These are phyloP conservation scores for Coptodon bakossiorum DNA, from an alignment of 2,113 vertebrate species.

Conservation along the genomic window DNA sequence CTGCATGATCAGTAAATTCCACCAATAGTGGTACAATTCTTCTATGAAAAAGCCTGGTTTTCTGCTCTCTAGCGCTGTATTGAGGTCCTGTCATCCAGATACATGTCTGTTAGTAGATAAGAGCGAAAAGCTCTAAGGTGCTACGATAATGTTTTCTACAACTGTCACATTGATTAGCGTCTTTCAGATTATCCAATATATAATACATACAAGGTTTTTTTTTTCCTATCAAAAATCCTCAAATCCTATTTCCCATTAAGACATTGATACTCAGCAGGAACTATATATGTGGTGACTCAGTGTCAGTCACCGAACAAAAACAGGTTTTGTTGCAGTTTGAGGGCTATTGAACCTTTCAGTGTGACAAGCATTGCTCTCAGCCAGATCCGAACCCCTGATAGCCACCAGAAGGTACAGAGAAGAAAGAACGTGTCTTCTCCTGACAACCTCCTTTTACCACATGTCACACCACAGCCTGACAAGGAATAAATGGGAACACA, in stretches of 20 bases:
- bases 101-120: neutral
- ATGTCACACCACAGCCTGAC: constrained; percentile 37
- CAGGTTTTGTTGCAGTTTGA: constrained; percentile 15
- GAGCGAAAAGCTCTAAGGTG: neutral
- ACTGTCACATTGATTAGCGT: neutral
- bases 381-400: constrained; percentile 52
- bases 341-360: constrained; percentile 37
- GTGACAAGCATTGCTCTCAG: constrained; percentile 14
- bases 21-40: neutral
- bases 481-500: constrained; percentile 54
- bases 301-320: constrained; percentile 46
- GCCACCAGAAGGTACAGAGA: neutral
- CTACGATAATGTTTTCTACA: neutral
- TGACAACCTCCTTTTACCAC: constrained; percentile 31
- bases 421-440: constrained; percentile 38
- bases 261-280: neutral
- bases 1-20: neutral
- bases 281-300: neutral
- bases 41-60: neutral
- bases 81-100: neutral
- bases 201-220: neutral
- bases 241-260: constrained; percentile 1
- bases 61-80: neutral
- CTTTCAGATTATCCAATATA: neutral
- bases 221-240: neutral